Base-by-base conservation (phyloP, 92 coral and sea anemone genomes). In the Phenganax subtilis region DNA sequence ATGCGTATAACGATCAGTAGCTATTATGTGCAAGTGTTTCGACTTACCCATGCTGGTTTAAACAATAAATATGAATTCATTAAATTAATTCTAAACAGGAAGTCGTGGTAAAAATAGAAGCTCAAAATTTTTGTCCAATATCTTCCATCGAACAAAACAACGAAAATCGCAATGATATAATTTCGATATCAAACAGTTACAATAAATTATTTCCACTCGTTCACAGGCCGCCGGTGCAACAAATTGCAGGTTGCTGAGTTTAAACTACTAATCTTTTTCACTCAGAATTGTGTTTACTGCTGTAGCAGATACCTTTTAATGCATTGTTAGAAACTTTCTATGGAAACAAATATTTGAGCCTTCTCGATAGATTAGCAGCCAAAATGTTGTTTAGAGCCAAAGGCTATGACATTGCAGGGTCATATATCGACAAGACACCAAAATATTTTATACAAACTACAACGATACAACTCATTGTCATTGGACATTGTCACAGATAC, bases 31-130 rank as follows among this genome's bases (percentile, higher is more conserved):
- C 70, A 64, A 30, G 44, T 28, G 73, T 53, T 30, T 30, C 73
- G n/a, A 16, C 16, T 68, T 68, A 6, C 54, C 47, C 54, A 37
- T 30, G 70, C 73, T 30, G 73, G 16, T 30, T 17, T 17, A 3
- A 29, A 68, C 73, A 68, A 68, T 68, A 30, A 12, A 25, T 9
- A 30, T 28, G 73, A 68, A 68, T 68, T 10, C 73, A 68, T 68
- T 68, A 37, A 68, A 5, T 0, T 29, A 30, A 20, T 20, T 20
- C 25, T 20, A 53, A 28, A 68, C 73, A 68, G 73, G 73, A 68
- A 68, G 73, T 37, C 53, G n/a, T 14, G 16, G 16, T 68, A 30
- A 16, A 30, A 68, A 68, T 2, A 10, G n/a, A 68, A 27, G 73
- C 9, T 29, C 53, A 30, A 51, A 9, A 68, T 30, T 30, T 10